Evolutionary conservation across 2,888 invertebrate species (phyloP), one percentile per base, ranked within the genome.

Genomic region (Ophion costatus): DNA sequence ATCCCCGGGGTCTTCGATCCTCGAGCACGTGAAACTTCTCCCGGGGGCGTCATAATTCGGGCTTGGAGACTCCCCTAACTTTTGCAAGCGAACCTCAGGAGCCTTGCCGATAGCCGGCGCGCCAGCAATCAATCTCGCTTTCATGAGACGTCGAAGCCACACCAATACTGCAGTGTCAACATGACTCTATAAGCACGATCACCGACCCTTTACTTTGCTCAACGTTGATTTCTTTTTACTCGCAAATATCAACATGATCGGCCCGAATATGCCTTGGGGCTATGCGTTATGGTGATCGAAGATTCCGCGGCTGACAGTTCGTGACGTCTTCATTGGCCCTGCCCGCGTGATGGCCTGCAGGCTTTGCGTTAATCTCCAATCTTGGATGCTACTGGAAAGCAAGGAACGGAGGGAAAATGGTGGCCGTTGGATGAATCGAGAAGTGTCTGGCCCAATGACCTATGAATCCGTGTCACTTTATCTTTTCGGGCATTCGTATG

Each of bases 1-100:
- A 77, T 57, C 71, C 63, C 59, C 29, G 42, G 67, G 59, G 11
- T 61, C 45, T 64, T 77, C 22, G 66, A 67, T 42, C 71, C 57
- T 66, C 70, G 20, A 20, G 20, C 20, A 45, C 38, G 24, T 24
- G n/a, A 51, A n/a, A 22, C 69, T 69, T 69, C 7, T 29, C 56
- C 56, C n/a, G 10, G 10, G 56, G 57, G 29, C 45, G 29, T 29
- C 56, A 9, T n/a, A 56, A 51, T 56, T 70, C 29, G 59, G 11
- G 29, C n/a, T 70, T n/a, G 29, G 56, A 70, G n/a, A 11, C 20
- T 57, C 33, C 20, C 10, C 20, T 57, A 71, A 71, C 57, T 71
- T 56, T 29, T 33, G 24, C n/a, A 17, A 17, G 56, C 45, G 33
- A 17, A 71, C 56, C 56, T n/a, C n/a, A 10, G n/a, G 29, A 70